phyloP scores from a whole-genome alignment of 2,797 vertebrate species.

The Bovichtus diacanthus region DNA sequence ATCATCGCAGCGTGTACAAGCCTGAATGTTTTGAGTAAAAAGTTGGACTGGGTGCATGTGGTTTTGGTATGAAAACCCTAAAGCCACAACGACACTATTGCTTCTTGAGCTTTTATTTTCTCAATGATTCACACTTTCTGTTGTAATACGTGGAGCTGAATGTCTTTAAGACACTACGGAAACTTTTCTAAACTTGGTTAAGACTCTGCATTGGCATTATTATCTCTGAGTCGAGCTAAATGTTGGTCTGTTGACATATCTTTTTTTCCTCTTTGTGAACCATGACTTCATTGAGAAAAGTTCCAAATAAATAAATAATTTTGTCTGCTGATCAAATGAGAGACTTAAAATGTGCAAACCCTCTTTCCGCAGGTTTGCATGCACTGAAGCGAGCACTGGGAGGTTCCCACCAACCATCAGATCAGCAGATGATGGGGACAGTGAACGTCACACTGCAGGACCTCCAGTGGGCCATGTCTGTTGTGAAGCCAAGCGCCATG shows the following conservation, averaged over 20 bases:
- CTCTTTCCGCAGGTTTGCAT: conserved; percentile 83
- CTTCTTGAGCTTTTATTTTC: conserved; percentile 38
- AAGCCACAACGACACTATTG: conserved; percentile 40
- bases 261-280: background rate
- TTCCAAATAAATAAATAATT: background rate
- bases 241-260: background rate
- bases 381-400: conserved; percentile 88
- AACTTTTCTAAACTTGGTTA: background rate
- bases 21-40: conserved; percentile 62
- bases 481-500: conserved; percentile 97
- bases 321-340: no score
- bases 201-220: background rate
- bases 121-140: conserved; percentile 20
- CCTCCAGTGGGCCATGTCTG: conserved; percentile 91
- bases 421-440: conserved; percentile 83
- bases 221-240: background rate
- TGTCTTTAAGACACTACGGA: background rate
- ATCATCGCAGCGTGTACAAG: conserved; percentile 61
- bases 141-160: background rate
- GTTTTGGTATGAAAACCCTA: conserved; percentile 52
- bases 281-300: background rate
- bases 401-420: conserved; percentile 74
- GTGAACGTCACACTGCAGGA: conserved; percentile 89
- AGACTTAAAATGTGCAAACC: background rate
- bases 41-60: conserved; percentile 44